These are phyloP conservation scores for Autographa gamma DNA, from an alignment of 2,888 invertebrate species.

Conservation along the genomic window DNA sequence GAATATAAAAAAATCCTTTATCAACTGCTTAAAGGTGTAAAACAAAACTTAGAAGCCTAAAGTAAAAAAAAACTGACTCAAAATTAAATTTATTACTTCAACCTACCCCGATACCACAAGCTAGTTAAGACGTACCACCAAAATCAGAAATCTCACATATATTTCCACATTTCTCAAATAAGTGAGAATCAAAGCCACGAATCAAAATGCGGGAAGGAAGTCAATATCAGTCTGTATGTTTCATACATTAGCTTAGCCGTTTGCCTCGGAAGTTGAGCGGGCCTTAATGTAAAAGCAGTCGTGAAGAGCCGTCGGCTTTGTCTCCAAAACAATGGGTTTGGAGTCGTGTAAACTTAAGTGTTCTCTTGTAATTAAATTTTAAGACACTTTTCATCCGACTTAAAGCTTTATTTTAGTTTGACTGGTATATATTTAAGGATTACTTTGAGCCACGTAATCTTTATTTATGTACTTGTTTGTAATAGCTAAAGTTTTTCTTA, in stretches of 20 bases:
- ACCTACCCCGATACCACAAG: no score
- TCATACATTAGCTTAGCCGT: slow-evolving; percentile 54
- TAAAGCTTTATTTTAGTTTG: slow-evolving; percentile 42
- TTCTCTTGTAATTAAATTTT: slow-evolving; percentile 70
- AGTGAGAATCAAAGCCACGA: slow-evolving; percentile 35
- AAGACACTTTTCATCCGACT: slow-evolving; percentile 61
- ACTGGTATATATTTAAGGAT: slow-evolving; percentile 29
- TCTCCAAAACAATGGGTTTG: slow-evolving; percentile 67
- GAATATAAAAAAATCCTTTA: no score
- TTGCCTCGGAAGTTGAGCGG: slow-evolving; percentile 54
- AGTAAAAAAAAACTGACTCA: no score
- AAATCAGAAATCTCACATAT: no score
- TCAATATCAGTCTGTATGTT: slow-evolving; percentile 48
- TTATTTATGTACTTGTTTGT: slow-evolving; percentile 11
- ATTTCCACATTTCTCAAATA: slow-evolving; percentile 8
- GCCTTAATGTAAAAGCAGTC: slow-evolving; percentile 61
- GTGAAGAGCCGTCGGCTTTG: slow-evolving; percentile 60
- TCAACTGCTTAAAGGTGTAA: no score
- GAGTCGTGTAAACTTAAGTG: slow-evolving; percentile 70
- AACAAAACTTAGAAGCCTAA: no score
- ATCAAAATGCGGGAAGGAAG: slow-evolving; percentile 42
- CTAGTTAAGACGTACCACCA: no score
- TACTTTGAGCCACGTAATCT: slow-evolving; percentile 25
- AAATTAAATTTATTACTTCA: no score
- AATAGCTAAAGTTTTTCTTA: background rate